phyloP scores from a whole-genome alignment of 2,113 vertebrate genomes.

The Peromyscus californicus region DNA sequence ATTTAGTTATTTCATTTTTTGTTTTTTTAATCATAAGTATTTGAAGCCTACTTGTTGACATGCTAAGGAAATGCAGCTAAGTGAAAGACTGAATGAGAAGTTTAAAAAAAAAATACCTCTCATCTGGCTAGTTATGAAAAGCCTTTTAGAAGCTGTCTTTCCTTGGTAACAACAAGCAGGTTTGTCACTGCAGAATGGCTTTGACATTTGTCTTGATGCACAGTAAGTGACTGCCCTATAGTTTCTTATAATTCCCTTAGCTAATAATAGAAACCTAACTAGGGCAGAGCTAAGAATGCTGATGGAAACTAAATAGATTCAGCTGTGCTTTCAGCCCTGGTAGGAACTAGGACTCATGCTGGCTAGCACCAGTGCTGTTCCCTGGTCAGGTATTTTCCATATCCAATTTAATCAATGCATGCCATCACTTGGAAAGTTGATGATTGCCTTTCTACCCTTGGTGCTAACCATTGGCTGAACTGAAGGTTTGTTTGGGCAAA shows the following conservation, averaged over 20 bases:
- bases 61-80: constrained; percentile 11
- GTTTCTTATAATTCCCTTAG: constrained; percentile 47
- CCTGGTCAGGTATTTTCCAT: constrained; percentile 16
- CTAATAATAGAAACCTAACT: constrained; percentile 55
- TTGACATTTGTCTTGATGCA: constrained; percentile 64
- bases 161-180: constrained; percentile 12
- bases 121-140: not conserved
- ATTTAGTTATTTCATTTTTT: not conserved
- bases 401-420: constrained; percentile 6
- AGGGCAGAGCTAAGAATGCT: constrained; percentile 61
- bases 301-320: constrained; percentile 27
- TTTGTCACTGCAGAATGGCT: constrained; percentile 45
- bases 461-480: not conserved
- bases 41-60: constrained; percentile 16
- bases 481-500: constrained; percentile 41
- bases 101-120: not conserved
- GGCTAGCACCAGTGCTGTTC: not conserved
- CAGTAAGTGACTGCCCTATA: constrained; percentile 12
- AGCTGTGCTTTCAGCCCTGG: not conserved
- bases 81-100: not conserved
- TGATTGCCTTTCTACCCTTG: not conserved
- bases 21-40: constrained; percentile 1
- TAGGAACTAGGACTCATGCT: not conserved
- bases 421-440: constrained; percentile 4
- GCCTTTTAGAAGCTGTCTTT: constrained; percentile 8